phyloP scores from a whole-genome alignment of 2,888 invertebrate species.

The Hydrotaea cyrtoneurina region DNA sequence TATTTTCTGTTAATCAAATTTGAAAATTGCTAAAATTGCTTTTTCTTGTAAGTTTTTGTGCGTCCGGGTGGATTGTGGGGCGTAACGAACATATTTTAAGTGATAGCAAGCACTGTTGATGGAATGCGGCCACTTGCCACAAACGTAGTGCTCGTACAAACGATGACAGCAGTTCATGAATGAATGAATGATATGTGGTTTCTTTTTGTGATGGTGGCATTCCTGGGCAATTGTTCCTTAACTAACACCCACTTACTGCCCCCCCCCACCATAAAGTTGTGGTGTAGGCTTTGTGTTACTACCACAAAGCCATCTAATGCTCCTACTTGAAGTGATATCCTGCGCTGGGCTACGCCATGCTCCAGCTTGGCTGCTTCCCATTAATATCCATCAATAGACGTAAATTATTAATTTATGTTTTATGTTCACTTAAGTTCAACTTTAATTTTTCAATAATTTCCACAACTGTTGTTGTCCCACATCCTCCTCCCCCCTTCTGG shows the following conservation, averaged over 20 bases:
- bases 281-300: background rate
- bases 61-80: background rate
- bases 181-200: constrained; percentile 31
- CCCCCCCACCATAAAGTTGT: background rate
- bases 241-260: background rate
- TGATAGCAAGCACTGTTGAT: background rate
- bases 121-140: constrained; percentile 23
- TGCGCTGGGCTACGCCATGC: too few relatives aligned
- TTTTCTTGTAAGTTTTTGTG: constrained; percentile 42
- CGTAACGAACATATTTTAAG: background rate
- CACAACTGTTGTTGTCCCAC: background rate
- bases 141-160: background rate
- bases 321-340: too few relatives aligned
- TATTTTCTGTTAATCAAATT: constrained; percentile 48
- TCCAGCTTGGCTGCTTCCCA: background rate
- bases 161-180: background rate
- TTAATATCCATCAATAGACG: constrained; percentile 7
- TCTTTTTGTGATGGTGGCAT: background rate
- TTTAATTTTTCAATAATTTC: constrained; percentile 21
- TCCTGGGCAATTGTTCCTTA: background rate
- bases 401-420: constrained; percentile 22
- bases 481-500: background rate
- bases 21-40: constrained; percentile 35
- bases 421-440: constrained; percentile 15
- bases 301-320: background rate